Base-by-base conservation (phyloP, 1,140 invertebrate genomes). In the Chymomyza costata region DNA sequence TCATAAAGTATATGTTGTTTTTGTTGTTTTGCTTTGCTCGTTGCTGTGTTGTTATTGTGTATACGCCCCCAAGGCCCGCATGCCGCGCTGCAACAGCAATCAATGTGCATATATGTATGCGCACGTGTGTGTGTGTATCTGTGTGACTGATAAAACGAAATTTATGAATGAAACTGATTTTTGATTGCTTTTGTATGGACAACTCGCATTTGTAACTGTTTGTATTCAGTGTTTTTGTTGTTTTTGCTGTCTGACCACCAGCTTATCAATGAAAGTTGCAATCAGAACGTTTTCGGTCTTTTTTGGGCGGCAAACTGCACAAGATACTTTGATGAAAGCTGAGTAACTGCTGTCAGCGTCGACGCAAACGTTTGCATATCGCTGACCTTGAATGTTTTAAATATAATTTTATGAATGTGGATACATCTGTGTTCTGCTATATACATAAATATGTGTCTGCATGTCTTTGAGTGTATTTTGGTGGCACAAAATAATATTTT, bases 151-250 rank as follows among this genome's bases (percentile, higher is more conserved):
- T 74, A 73, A 64, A 46, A 47, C 16, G 46, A 39, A 30, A 63
- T 76, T 76, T 76, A 76, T 76, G 70, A 76, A 76, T 76, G 66
- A 71, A 71, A 62, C 46, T 15, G 50, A 71, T 58, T 78, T 74
- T 57, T 65, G 58, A 73, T 73, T 74, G 64, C 69, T 32, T 57
- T 73, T 25, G 21, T 25, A 25, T 25, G 21, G 3, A 5, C 3
- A 25, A 8, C 21, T 3, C 21, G 21, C 21, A 25, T 25, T 71
- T 68, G 47, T 68, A 56, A 57, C 39, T 52, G 50, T 35, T 31
- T n/a, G 35, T 17, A 41, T 17, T 16, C 43, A 31, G 2, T 28
- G 19, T n/a, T 15, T 15, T 32, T 31, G 51, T 10, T 11, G 50
- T n/a, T 46, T 19, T 1, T 37, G 40, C 7, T 16, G 21, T 2